Evolutionary conservation across 2,113 vertebrate species (phyloP), one percentile per base, ranked within the genome.

Genomic region (Mesocricetus auratus): DNA sequence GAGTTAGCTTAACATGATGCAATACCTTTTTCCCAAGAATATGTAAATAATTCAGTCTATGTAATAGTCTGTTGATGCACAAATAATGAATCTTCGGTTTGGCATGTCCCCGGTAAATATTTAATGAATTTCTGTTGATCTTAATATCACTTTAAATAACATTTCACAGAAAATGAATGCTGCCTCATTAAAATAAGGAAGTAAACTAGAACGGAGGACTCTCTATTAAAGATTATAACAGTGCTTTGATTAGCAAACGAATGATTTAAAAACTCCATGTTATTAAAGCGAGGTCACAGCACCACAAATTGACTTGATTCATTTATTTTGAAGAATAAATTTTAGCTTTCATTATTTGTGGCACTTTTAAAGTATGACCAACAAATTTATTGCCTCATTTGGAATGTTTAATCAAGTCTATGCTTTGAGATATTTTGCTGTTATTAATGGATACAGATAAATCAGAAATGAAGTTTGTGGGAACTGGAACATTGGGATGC

Each of bases 171-270:
- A 92, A 94, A 94, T 53, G n/a, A 56, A 74, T 39, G 17, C 39
- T 47, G 15, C 50, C 39, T 95, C 90, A 97, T 93, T 92, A 96
- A 94, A 93, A 87, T 83, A 68, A 93, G 60, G 26, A 91, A 96
- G 56, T 93, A 94, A 95, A 83, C 9, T 73, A 60, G 75, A 92
- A 94, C 42, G 7, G 17, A 93, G 53, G 47, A 64, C 89, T 89
- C 3, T 26, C 24, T 60, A 96, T 93, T 42, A 90, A 90, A 86
- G 56, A 81, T 58, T 93, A 22, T 39, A 73, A 85, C 75, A 69
- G 92, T 77, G 89, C 7, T 86, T 93, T 91, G 77, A 95, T 94
- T 53, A 93, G 42, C 26, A 86, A 91, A 79, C 60, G 73, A 94
- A 39, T 93, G 33, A 91, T 94, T 91, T 39, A 96, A 94, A 95